Base-by-base conservation (phyloP, 92 coral and sea anemone genomes). In the Porites rus region DNA sequence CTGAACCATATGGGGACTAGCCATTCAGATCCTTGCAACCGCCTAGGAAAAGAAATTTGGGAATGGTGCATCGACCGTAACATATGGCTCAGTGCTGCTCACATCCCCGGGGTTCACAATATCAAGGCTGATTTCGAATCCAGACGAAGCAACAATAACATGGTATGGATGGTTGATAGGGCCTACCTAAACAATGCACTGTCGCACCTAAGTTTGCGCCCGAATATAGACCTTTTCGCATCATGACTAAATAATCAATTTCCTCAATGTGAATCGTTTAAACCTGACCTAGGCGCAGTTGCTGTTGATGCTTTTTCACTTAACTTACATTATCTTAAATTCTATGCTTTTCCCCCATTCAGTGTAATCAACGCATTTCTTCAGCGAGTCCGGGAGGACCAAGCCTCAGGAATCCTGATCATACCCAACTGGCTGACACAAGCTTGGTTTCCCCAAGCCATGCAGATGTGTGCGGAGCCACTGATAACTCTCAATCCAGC, bases 1-100 rank as follows among this genome's bases (percentile, higher is more conserved):
- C 53, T 82, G 7, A 82, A 82, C 46, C 78, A 51, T 53, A 82
- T 82, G 86, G 86, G 86, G 69, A 72, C 70, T 59, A 82, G 66
- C 69, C 77, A 82, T 13, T 82, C 78, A 56, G 69, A 53, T 59
- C 6, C 59, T 8, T 70, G 86, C 70, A 51, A 58, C 38, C 31
- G 16, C 53, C 65, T 82, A 52, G 25, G 78, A 25, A 82, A 20
- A 13, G 58, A 82, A 70, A 82, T 71, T 72, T 82, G 86, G 78
- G 56, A 54, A 62, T 81, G 86, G 86, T 69, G 86, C 24, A 51
- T 70, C n/a, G 51, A 31, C 14, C 21, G 77, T 68, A 24, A 64
- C 10, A 81, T 69, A 1, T 69, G 86, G 86, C 51, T 81, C 16
- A 70, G 86, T 18, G 69, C 77, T 31, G 77, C 86, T 10, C 86